Evolutionary conservation across 2,797 vertebrate species (phyloP).

Genomic region (Aeoliscus strigatus): DNA sequence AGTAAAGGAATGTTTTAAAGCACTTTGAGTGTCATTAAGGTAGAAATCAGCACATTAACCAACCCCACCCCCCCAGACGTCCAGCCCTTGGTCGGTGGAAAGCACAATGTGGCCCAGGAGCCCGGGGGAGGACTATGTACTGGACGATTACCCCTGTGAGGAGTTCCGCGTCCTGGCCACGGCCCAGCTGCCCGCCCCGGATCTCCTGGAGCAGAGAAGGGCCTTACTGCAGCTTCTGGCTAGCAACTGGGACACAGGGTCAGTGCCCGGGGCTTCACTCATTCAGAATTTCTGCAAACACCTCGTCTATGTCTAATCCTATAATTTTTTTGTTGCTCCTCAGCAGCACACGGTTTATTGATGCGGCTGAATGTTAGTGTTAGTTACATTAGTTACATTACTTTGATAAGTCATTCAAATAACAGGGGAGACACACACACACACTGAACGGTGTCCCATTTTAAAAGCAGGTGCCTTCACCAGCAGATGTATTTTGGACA

Average conservation of each 20-base stretch:
- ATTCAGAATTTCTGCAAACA: too few relatives aligned
- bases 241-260: slow-evolving; percentile 78
- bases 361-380: too few relatives aligned
- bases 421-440: slow-evolving; percentile 5
- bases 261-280: too few relatives aligned
- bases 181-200: slow-evolving; percentile 46
- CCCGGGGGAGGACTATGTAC: slow-evolving; percentile 44
- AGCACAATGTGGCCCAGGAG: slow-evolving; percentile 47
- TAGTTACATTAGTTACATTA: too few relatives aligned
- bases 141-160: slow-evolving; percentile 74
- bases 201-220: slow-evolving; percentile 67
- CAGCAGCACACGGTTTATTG: too few relatives aligned
- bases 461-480: slow-evolving; percentile 3
- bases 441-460: slow-evolving; percentile 2
- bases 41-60: too few relatives aligned
- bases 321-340: too few relatives aligned
- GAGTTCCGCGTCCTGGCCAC: slow-evolving; percentile 72
- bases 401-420: too few relatives aligned
- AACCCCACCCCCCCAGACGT: slow-evolving; percentile 53
- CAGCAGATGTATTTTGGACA: slow-evolving; percentile 1
- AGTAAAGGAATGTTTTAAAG: too few relatives aligned
- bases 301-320: too few relatives aligned
- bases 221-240: slow-evolving; percentile 68
- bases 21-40: too few relatives aligned
- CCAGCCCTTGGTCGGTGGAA: slow-evolving; percentile 71